These are phyloP conservation scores for Motacilla alba DNA, from an alignment of 2,113 vertebrate species.

Conservation along the genomic window DNA sequence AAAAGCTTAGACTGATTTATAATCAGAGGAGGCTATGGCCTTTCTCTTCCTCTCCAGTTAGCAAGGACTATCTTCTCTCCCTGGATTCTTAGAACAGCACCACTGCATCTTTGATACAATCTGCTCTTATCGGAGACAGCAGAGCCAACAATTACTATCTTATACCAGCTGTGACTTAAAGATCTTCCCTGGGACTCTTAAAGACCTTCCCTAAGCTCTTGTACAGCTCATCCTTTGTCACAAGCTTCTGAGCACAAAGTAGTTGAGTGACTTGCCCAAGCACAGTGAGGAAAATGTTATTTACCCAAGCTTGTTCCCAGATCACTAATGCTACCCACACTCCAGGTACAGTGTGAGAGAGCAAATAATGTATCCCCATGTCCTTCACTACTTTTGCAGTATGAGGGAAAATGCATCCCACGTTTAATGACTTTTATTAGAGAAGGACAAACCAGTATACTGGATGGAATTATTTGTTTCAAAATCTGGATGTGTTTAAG, in stretches of 20 bases:
- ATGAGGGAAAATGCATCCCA: neutral
- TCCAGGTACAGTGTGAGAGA: neutral
- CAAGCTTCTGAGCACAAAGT: neutral
- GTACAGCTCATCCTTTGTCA: neutral
- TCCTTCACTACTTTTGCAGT: neutral
- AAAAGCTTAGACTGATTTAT: neutral
- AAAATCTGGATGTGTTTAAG: neutral
- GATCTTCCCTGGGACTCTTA: neutral
- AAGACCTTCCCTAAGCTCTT: neutral
- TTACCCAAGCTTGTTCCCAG: neutral
- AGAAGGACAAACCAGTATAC: neutral
- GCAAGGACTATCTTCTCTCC: neutral
- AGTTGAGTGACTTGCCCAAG: neutral
- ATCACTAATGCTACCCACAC: accelerated
- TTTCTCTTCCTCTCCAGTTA: neutral
- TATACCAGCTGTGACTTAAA: neutral
- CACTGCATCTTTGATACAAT: neutral
- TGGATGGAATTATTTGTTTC: neutral
- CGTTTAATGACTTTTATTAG: neutral
- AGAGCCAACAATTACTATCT: neutral
- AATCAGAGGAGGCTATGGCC: neutral
- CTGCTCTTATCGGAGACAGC: neutral
- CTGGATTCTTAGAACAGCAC: neutral
- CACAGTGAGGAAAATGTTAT: neutral
- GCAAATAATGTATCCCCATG: neutral